Evolutionary conservation across 2,797 vertebrate species (phyloP).

Genomic region (Darevskia mixta): DNA sequence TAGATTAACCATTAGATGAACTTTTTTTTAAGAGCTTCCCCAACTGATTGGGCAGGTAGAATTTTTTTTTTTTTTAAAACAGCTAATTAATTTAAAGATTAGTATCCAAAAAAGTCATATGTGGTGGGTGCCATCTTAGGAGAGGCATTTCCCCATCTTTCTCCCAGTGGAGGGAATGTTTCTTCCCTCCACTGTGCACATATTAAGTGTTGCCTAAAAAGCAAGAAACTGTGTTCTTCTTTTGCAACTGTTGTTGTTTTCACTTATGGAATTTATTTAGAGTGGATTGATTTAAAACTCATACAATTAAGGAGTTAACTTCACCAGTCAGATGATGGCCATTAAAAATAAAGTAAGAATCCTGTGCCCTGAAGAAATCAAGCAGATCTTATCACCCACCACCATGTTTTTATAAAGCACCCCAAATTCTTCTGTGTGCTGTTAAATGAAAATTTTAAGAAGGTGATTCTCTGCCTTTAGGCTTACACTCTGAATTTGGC

Average conservation of each 20-base stretch:
- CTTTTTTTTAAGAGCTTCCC: no score
- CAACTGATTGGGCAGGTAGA: no score
- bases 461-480: not conserved
- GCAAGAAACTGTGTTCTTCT: not conserved
- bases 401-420: not conserved
- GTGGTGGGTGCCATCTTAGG: not conserved
- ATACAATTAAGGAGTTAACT: not conserved
- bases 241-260: not conserved
- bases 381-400: not conserved
- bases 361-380: not conserved
- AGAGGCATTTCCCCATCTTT: not conserved
- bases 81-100: not conserved
- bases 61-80: not conserved
- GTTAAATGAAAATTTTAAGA: not conserved
- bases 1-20: no score
- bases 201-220: not conserved
- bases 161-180: not conserved
- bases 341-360: not conserved
- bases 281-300: constrained; percentile 1
- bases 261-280: not conserved
- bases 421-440: not conserved
- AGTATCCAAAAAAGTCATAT: not conserved
- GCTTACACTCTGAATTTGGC: not conserved
- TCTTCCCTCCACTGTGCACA: no score
- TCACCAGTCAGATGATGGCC: not conserved